Conservation (phyloP, 92 coral and sea anemone genomes). For the Porites rus region DNA sequence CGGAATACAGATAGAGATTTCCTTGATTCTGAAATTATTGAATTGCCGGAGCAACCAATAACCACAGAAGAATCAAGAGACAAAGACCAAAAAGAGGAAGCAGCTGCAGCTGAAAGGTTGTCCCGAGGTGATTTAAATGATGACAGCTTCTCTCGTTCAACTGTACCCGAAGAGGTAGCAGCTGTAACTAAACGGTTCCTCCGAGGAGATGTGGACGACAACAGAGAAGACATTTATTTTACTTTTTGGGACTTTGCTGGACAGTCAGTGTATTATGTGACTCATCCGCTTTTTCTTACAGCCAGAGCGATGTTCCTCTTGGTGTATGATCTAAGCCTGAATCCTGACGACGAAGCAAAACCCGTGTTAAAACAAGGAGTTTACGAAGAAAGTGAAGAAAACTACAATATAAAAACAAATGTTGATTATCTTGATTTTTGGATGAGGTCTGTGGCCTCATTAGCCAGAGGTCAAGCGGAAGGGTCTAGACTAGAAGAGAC, state of each 20-base stretch:
- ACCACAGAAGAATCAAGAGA: too few species aligned
- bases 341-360: slow-evolving; percentile 23
- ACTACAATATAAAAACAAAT: not conserved
- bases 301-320: slow-evolving; percentile 55
- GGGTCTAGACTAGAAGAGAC: not conserved
- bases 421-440: not conserved
- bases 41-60: not conserved
- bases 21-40: not conserved
- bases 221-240: not conserved
- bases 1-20: not conserved
- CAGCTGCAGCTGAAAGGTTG: not conserved
- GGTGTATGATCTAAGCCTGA: too few species aligned
- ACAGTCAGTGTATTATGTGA: too few species aligned
- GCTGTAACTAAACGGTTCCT: not conserved
- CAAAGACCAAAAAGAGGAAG: too few species aligned
- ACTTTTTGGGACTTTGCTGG: not conserved
- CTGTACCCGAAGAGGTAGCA: slow-evolving; percentile 22
- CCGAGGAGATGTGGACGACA: not conserved
- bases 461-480: not conserved
- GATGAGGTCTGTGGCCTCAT: not conserved
- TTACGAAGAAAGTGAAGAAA: not conserved
- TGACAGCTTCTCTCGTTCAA: not conserved
- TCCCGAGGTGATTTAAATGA: not conserved
- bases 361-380: slow-evolving; percentile 36
- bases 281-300: not conserved